A percentile compares a stretch with the other conserved stretches of the same genome.
Conservation (phyloP, 2,888 invertebrate species). For the Drosophila kanekoi region DNA sequence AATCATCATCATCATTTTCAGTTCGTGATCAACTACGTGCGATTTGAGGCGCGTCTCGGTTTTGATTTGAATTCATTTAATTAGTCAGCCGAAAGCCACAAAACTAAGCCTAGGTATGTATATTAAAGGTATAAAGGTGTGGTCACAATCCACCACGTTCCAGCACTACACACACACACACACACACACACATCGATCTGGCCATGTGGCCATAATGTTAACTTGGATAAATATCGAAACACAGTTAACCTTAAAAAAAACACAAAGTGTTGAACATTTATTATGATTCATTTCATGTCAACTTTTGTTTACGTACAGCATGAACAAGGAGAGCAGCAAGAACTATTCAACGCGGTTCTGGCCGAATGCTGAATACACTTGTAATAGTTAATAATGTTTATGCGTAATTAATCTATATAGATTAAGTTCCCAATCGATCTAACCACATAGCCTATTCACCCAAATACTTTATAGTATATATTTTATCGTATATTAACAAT, state of each 20-base stretch:
- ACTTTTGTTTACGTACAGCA: not conserved
- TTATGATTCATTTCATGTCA: not conserved
- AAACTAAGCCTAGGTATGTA: too few species aligned
- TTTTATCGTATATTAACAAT: too few species aligned
- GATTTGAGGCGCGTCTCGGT: conserved; percentile 30
- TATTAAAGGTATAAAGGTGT: too few species aligned
- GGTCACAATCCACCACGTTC: not conserved
- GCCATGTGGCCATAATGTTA: conserved; percentile 3
- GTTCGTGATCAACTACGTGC: conserved; percentile 16
- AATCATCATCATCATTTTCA: not conserved
- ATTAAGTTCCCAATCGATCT: too few species aligned
- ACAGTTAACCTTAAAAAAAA: not conserved
- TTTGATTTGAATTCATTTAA: conserved; percentile 22
- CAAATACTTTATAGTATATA: too few species aligned
- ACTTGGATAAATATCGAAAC: not conserved
- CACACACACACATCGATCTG: conserved; percentile 10
- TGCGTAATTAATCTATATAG: too few species aligned
- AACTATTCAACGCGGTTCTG: too few species aligned
- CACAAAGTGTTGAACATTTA: too few species aligned
- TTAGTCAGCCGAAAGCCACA: conserved; percentile 26
- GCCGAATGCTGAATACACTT: too few species aligned
- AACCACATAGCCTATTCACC: too few species aligned
- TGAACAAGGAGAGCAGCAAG: not conserved
- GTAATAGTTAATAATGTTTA: too few species aligned
- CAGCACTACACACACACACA: not conserved